Percentiles rank a stretch among this genome's conserved stretches.
phyloP scores from a whole-genome alignment of 2,113 vertebrate species.

The Perccottus glenii region DNA sequence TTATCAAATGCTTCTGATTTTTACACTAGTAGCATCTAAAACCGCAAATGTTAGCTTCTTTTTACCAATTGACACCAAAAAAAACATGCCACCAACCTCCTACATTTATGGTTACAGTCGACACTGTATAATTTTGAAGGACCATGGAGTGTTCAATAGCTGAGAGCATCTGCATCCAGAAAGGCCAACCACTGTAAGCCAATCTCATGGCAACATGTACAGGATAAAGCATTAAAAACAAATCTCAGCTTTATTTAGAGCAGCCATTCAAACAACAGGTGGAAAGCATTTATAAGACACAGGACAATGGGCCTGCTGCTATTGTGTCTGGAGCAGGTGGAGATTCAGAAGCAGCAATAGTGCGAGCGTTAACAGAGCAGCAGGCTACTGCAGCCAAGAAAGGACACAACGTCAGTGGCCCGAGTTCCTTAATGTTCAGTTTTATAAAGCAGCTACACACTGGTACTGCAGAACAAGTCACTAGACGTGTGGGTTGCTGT shows the following conservation, averaged over 20 bases:
- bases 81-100: too few species aligned
- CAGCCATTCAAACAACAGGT: neutral
- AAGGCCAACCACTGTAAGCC: neutral
- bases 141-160: neutral
- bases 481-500: slow-evolving; percentile 36
- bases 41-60: too few species aligned
- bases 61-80: too few species aligned
- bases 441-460: slow-evolving; percentile 11
- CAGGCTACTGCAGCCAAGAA: neutral
- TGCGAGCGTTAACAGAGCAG: slow-evolving; percentile 4
- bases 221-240: neutral
- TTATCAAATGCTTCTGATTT: too few species aligned
- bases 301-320: neutral
- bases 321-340: slow-evolving; percentile 7
- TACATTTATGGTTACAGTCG: neutral
- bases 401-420: slow-evolving; percentile 17
- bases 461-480: slow-evolving; percentile 4
- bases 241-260: slow-evolving; percentile 6
- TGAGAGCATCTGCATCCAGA: neutral
- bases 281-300: neutral
- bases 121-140: neutral
- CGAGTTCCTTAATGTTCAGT: slow-evolving; percentile 25
- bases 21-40: too few species aligned
- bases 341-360: slow-evolving; percentile 1
- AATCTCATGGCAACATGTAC: neutral